phyloP scores from a whole-genome alignment of 2,888 invertebrate species.

The Liopterus haemorrhoidalis region DNA sequence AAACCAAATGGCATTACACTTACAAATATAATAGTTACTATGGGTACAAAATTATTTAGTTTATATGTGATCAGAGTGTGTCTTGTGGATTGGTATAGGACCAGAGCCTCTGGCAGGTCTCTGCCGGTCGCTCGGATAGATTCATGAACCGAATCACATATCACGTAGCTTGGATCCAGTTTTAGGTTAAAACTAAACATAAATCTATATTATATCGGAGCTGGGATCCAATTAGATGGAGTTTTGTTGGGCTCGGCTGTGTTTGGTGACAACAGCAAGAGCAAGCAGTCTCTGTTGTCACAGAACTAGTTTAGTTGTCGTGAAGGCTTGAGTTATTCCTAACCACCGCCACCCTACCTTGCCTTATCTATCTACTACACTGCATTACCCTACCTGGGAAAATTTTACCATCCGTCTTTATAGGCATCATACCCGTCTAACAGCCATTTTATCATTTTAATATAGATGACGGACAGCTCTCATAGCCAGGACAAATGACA shows the following conservation, averaged over 20 bases:
- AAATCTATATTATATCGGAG: constrained; percentile 46
- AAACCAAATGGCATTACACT: too few relatives aligned
- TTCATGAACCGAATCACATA: constrained; percentile 37
- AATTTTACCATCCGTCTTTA: too few relatives aligned
- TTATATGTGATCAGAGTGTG: too few relatives aligned
- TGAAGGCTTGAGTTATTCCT: constrained; percentile 20
- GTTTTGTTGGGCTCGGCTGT: constrained; percentile 39
- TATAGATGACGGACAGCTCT: too few relatives aligned
- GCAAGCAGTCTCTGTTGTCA: constrained; percentile 23
- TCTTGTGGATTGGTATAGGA: not conserved
- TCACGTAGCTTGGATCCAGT: constrained; percentile 40
- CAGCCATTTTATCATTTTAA: too few relatives aligned
- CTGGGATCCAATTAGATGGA: constrained; percentile 44
- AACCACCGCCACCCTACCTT: too few relatives aligned
- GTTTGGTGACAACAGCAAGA: constrained; percentile 36
- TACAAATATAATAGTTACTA: too few relatives aligned
- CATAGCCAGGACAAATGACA: too few relatives aligned
- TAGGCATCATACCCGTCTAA: too few relatives aligned
- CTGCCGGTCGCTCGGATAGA: constrained; percentile 4
- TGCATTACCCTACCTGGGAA: too few relatives aligned
- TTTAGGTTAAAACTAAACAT: constrained; percentile 43
- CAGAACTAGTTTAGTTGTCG: constrained; percentile 20
- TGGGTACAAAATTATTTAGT: too few relatives aligned
- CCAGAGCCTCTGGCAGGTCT: not conserved
- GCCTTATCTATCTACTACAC: too few relatives aligned